Evolutionary conservation across 2,888 invertebrate genomes (phyloP).

Genomic region (Aquatica leii): DNA sequence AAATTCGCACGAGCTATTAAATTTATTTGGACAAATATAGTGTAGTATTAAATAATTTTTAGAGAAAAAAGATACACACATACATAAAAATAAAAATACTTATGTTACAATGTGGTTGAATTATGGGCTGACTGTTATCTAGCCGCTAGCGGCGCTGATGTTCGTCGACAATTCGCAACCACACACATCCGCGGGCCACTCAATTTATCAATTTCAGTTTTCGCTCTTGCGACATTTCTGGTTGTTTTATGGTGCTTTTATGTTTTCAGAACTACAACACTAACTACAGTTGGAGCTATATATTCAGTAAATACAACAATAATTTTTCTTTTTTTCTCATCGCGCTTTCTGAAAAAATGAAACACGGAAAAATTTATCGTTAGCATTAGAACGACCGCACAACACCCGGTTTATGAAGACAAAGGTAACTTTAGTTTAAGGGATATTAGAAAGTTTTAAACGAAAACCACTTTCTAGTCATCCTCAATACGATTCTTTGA

Average conservation of each 20-base stretch:
- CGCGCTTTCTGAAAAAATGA: conserved; percentile 9
- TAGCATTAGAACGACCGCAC: not conserved
- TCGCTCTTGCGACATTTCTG: conserved; percentile 38
- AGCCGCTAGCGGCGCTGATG: conserved; percentile 39
- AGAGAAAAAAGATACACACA: conserved; percentile 19
- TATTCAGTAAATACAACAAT: conserved; percentile 30
- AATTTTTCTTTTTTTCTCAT: conserved; percentile 21
- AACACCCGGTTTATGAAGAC: not conserved
- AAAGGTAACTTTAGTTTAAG: not conserved
- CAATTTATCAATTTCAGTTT: conserved; percentile 44
- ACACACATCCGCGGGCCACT: conserved; percentile 40
- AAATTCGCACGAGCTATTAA: not conserved
- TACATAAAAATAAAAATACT: conserved; percentile 31
- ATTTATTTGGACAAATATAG: not conserved
- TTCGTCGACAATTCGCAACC: conserved; percentile 39
- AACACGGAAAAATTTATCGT: conserved; percentile 7
- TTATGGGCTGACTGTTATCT: conserved; percentile 38
- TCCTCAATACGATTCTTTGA: not conserved
- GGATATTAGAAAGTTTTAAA: not conserved
- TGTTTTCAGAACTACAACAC: conserved; percentile 35
- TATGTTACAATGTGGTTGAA: conserved; percentile 37
- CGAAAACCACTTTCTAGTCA: not conserved
- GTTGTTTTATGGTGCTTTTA: conserved; percentile 39
- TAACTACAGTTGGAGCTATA: conserved; percentile 30
- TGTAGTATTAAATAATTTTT: conserved; percentile 33